Conservation (phyloP, 2,888 invertebrate species). For the Tethea ocularis region DNA sequence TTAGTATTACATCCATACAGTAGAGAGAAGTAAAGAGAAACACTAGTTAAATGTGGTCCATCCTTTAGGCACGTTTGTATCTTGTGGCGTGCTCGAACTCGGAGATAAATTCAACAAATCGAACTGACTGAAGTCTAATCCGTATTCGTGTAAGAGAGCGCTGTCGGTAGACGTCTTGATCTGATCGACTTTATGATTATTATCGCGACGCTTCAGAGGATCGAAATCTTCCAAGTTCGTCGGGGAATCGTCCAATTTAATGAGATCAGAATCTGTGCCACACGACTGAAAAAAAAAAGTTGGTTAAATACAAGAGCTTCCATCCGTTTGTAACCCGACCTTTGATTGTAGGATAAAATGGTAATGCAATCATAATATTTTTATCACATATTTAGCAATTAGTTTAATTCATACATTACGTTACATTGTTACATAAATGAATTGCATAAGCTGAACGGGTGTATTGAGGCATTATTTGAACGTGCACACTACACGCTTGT, state of each 20-base stretch:
- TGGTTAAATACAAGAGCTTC: constrained; percentile 42
- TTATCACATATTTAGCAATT: constrained; percentile 1
- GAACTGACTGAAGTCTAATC: constrained; percentile 86
- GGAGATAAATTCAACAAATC: constrained; percentile 75
- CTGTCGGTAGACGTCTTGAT: constrained; percentile 80
- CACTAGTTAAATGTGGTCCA: constrained; percentile 76
- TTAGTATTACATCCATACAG: constrained; percentile 22
- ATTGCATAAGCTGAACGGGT: not conserved
- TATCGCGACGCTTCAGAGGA: constrained; percentile 69
- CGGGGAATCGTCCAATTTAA: constrained; percentile 76
- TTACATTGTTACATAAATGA: not conserved
- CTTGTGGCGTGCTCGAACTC: constrained; percentile 49
- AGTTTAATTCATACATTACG: not conserved
- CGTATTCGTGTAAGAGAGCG: constrained; percentile 89
- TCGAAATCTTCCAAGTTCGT: constrained; percentile 74
- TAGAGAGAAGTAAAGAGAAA: constrained; percentile 25
- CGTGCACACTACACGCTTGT: not conserved
- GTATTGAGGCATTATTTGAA: not conserved
- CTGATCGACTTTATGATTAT: constrained; percentile 61
- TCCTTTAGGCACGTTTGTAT: constrained; percentile 62
- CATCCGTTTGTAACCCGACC: not conserved
- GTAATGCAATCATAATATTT: not conserved
- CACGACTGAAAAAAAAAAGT: constrained; percentile 75
- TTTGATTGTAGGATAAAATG: not conserved
- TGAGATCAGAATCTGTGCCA: constrained; percentile 74